Conservation (phyloP, 2,888 invertebrate species). For the Philereme vetulata region DNA sequence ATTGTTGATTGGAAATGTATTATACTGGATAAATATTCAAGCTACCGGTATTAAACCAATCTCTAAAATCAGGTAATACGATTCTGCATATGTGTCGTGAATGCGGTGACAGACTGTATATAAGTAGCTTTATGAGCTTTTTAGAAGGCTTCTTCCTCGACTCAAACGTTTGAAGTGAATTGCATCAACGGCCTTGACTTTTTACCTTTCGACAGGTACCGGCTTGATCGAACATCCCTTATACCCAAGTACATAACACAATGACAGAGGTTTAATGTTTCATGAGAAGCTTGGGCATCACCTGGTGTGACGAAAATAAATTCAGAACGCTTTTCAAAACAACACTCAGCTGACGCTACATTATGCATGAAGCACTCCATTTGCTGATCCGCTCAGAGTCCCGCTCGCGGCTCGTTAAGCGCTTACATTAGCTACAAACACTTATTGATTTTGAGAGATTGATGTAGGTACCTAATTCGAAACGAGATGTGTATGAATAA, state of each 20-base stretch:
- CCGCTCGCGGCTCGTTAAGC: slow-evolving; percentile 82
- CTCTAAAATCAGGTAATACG: too few relatives aligned
- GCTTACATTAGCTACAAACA: slow-evolving; percentile 82
- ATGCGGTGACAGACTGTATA: too few relatives aligned
- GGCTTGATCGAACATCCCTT: not conserved
- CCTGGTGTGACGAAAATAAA: slow-evolving; percentile 82
- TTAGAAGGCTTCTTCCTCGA: too few relatives aligned
- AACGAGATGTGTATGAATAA: slow-evolving; percentile 30
- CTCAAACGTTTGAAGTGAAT: too few relatives aligned
- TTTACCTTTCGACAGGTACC: not conserved
- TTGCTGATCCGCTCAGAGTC: slow-evolving; percentile 81
- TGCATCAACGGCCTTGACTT: too few relatives aligned
- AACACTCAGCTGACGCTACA: slow-evolving; percentile 80
- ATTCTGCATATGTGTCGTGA: too few relatives aligned
- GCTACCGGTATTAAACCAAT: too few relatives aligned
- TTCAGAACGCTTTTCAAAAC: slow-evolving; percentile 83
- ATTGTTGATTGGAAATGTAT: too few relatives aligned
- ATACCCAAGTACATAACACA: slow-evolving; percentile 35
- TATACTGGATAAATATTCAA: too few relatives aligned
- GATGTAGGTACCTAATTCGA: slow-evolving; percentile 60
- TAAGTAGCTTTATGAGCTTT: too few relatives aligned
- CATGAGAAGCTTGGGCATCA: slow-evolving; percentile 76
- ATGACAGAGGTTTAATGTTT: slow-evolving; percentile 77
- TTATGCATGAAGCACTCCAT: slow-evolving; percentile 84
- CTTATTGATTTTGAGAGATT: slow-evolving; percentile 81